Evolutionary conservation across 2,888 invertebrate species (phyloP), one percentile per base, ranked within the genome.

Genomic region (Dryobota labecula): DNA sequence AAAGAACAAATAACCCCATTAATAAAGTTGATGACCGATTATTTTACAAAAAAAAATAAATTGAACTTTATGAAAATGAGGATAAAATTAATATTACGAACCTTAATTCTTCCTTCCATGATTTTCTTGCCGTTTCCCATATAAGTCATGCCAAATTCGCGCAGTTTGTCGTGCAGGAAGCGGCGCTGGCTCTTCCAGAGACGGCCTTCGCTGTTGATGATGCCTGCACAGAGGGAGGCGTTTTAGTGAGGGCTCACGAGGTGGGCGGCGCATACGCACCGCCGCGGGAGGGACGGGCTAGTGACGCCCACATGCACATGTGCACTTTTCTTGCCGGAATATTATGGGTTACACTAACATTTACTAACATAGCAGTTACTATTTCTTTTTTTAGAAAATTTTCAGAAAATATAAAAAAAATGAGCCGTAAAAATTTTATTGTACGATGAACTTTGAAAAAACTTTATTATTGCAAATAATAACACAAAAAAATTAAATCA

Each of bases 101-200:
- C 98, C 98, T 98, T 98, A 87, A 98, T 98, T 91, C 98, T 97
- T 74, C 96, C 97, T 93, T 98, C 98, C 98, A 99, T 98, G 87
- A 97, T 97, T 88, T 97, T 97, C 92, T 98, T 98, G 82, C 98
- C 98, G 82, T 97, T 97, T 65, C 98, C 98, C 94, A 98, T 97
- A 92, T 98, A 98, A 72, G 98, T 98, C 98, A 99, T 98, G 66
- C 99, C 99, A 88, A 99, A 98, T 86, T 97, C 97, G 30, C 98
- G 97, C 2, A 99, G 96, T 85, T 98, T 98, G 85, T 98, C 98
- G 90, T 98, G 98, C 65, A 99, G 96, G 94, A 99, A 99, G 82
- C 97, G 97, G 73, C 99, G 96, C 91, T 99, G 98, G 87, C 98
- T 98, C 92, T 98, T 98, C 99, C 99, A 99, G 87, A 99, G 95